Base-by-base conservation (phyloP, 2,888 invertebrate species). In the Mellilla xanthometata region DNA sequence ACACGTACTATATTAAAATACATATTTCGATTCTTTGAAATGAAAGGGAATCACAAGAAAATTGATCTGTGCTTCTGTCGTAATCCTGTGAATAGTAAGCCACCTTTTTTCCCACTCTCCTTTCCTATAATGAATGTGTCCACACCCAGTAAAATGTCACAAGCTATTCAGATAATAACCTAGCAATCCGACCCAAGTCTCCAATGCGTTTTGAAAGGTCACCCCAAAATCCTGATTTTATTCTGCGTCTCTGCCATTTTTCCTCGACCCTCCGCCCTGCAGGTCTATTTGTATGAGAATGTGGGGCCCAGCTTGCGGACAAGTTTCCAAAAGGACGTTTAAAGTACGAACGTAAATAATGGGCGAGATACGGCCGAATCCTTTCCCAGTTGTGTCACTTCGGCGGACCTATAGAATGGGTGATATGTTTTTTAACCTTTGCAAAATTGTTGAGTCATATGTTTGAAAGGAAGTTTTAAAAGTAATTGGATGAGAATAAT, bases 281-380 rank as follows among this genome's bases (percentile, higher is more conserved):
- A 41, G 47, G 60, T 58, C 52, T 58, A 58, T 60, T 59, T 60
- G 59, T 56, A 50, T 60, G 55, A 47, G 58, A 56, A 59, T 56
- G 50, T 56, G 48, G 52, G 59, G 61, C 59, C 55, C 40, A 51
- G 47, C 32, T 33, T 48, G 47, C 38, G 53, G 53, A 52, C 54
- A 41, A 50, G 42, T 54, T 58, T 52, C 57, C 64, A 60, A 63
- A 64, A 58, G 56, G 60, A 49, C 62, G 60, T 66, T 62, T 61
- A 55, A 64, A 64, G 49, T 56, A 47, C 54, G 49, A 54, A 43
- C 52, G 58, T 67, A 66, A 68, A 69, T 69, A 72, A 68, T 58
- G 62, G 53, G 35, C 12, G 23, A 52, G 55, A 58, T 59, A 49
- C 36, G 31, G 13, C 30, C 12, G 40, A 33, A 39, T 47, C 41